phyloP scores from a whole-genome alignment of 2,888 invertebrate genomes.

The Deilephila porcellus region DNA sequence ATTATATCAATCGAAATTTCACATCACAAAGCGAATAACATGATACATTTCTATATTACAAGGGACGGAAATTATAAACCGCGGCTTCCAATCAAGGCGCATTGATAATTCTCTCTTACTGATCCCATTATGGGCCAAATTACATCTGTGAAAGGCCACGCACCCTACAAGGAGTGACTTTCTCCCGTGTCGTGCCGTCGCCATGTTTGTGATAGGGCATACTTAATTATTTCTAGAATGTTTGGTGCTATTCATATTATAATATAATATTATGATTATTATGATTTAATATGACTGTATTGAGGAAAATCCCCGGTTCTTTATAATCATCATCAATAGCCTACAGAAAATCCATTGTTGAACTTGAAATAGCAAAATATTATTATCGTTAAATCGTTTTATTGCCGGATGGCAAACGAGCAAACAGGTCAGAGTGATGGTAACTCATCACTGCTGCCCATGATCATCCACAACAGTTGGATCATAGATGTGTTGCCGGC shows the following conservation, averaged over 20 bases:
- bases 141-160: slow-evolving; percentile 64
- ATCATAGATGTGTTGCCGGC: too few species aligned
- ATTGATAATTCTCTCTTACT: slow-evolving; percentile 65
- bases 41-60: slow-evolving; percentile 35
- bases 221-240: slow-evolving; percentile 34
- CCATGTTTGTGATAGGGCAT: slow-evolving; percentile 27
- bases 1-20: slow-evolving; percentile 16
- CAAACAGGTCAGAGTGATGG: too few species aligned
- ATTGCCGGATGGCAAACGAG: too few species aligned
- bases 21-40: slow-evolving; percentile 23
- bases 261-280: too few species aligned
- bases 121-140: slow-evolving; percentile 65
- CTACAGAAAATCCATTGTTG: too few species aligned
- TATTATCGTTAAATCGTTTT: too few species aligned
- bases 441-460: too few species aligned
- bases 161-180: slow-evolving; percentile 64
- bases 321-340: too few species aligned
- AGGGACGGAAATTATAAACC: slow-evolving; percentile 50
- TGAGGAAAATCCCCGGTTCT: too few species aligned
- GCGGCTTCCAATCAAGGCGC: slow-evolving; percentile 51
- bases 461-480: too few species aligned
- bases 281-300: too few species aligned
- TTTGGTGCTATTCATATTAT: not conserved
- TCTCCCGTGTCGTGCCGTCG: slow-evolving; percentile 47
- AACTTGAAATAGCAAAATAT: too few species aligned